Base-by-base conservation (phyloP, 2,797 vertebrate genomes). In the Parauchenoglanis punctatus region DNA sequence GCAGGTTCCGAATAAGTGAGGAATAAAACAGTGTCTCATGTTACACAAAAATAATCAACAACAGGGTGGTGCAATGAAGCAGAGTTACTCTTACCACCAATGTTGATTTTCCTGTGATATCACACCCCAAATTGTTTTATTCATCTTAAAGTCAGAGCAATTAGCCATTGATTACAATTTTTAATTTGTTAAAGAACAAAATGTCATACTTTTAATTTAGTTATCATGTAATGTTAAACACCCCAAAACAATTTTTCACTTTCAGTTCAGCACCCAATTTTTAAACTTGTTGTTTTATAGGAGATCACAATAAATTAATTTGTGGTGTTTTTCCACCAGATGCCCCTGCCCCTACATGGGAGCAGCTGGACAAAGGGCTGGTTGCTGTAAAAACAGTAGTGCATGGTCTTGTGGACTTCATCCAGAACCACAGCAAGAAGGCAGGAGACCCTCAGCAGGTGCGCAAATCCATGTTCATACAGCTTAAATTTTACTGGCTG, bases 391-490 rank as follows among this genome's bases (percentile, higher is more conserved):
- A 98, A 91, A 99, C 98, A 0, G 99, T 99, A 70, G 98, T 99
- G 67, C 99, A 99, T 44, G 99, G 99, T 35, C 94, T 99, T 89
- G 99, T 99, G 89, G 98, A 99, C 94, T 99, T 99, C 92, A 99
- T 99, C 89, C 99, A 99, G 94, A 99, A 99, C 94, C 98, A 99
- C 91, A 99, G 99, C 96, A 99, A 99, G 94, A 99, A 99, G 93
- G 99, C 98, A 95, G 96, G 97, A 58, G 98, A 99, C 92, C 98
- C 98, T 87, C 98, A 99, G 91, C 90, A 89, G 86, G 90, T 91
- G 17, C 0, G 75, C 76, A 35, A 65, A 25, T 77, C 56, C 12
- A 15, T 52, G 17, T n/a, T 0, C 15, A 18, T 11, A 65, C 7
- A 7, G 58, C 25, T 49, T 15, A 52, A 15, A 5, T 23, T 0